Evolutionary conservation across 2,888 invertebrate species (phyloP).

Genomic region (Volucella bombylans): DNA sequence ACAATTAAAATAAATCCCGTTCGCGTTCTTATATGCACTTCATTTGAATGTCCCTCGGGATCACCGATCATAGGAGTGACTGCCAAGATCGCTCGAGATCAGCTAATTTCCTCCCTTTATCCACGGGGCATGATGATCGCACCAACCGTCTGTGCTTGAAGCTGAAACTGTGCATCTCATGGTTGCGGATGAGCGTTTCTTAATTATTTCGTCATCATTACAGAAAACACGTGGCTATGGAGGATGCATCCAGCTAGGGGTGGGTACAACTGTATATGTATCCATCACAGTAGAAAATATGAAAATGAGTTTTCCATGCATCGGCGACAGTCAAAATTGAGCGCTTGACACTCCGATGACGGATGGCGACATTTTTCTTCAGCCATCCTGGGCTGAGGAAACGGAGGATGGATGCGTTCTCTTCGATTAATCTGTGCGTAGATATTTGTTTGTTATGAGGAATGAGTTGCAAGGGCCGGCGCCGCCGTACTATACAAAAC

Average conservation of each 20-base stretch:
- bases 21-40: constrained; percentile 35
- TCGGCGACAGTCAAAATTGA: constrained; percentile 80
- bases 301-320: constrained; percentile 82
- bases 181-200: constrained; percentile 70
- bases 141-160: constrained; percentile 6
- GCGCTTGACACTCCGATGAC: constrained; percentile 75
- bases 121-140: neutral
- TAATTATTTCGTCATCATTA: constrained; percentile 80
- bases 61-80: constrained; percentile 47
- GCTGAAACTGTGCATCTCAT: constrained; percentile 62
- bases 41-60: constrained; percentile 39
- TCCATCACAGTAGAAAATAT: constrained; percentile 42
- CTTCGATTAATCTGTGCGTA: constrained; percentile 62
- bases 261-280: neutral
- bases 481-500: constrained; percentile 33
- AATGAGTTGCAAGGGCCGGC: constrained; percentile 26
- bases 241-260: constrained; percentile 6
- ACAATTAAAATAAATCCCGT: constrained; percentile 66
- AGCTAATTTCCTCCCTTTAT: constrained; percentile 59
- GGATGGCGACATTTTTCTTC: constrained; percentile 73
- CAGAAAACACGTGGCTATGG: constrained; percentile 81
- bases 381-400: neutral
- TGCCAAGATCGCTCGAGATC: constrained; percentile 37
- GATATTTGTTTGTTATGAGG: constrained; percentile 8
- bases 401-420: constrained; percentile 57